Evolutionary conservation across 2,888 invertebrate genomes (phyloP).

Genomic region (Laothoe populi): DNA sequence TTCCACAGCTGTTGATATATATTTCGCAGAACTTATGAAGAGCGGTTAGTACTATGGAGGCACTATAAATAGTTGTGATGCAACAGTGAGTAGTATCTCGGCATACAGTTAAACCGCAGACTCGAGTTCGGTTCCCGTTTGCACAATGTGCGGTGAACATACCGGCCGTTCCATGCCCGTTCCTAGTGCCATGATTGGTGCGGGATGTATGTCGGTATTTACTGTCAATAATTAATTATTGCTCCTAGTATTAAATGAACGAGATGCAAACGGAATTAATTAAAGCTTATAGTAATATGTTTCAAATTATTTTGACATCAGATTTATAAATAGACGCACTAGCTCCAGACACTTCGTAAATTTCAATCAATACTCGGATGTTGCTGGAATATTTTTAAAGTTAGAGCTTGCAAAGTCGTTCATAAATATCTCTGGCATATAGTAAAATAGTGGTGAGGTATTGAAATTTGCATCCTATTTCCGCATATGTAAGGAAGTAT

Average conservation of each 20-base stretch:
- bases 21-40: slow-evolving; percentile 50
- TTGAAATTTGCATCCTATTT: slow-evolving; percentile 19
- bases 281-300: not conserved
- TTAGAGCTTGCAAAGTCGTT: slow-evolving; percentile 6
- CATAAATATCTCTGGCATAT: slow-evolving; percentile 13
- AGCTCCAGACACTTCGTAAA: slow-evolving; percentile 30
- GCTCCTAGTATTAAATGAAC: not conserved
- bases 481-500: slow-evolving; percentile 1
- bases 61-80: slow-evolving; percentile 49
- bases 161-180: slow-evolving; percentile 46
- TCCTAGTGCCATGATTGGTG: slow-evolving; percentile 31
- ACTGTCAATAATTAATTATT: slow-evolving; percentile 1
- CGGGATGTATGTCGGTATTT: not conserved
- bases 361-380: slow-evolving; percentile 33
- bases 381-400: slow-evolving; percentile 18
- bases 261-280: not conserved
- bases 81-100: slow-evolving; percentile 39
- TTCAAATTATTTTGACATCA: not conserved
- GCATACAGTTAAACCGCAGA: slow-evolving; percentile 61
- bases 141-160: slow-evolving; percentile 56
- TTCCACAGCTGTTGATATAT: slow-evolving; percentile 49
- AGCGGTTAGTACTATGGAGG: slow-evolving; percentile 30
- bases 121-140: slow-evolving; percentile 58
- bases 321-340: slow-evolving; percentile 1
- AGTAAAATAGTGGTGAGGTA: not conserved